Evolutionary conservation across 2,113 vertebrate genomes (phyloP), one percentile per base, ranked within the genome.

Genomic region (Tychaedon coryphoeus): DNA sequence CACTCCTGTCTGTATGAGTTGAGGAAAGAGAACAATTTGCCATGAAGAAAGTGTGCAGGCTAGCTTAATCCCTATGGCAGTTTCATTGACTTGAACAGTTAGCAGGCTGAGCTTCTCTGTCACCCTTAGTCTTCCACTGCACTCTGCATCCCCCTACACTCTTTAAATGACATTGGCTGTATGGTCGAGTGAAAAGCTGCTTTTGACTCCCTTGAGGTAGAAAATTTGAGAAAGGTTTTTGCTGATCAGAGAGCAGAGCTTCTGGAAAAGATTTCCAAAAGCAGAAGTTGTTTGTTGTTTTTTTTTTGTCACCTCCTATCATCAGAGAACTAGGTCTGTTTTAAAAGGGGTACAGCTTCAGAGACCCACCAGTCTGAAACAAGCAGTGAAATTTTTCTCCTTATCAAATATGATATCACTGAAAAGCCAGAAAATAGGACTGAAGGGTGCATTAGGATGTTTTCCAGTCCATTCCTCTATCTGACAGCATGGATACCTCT

Each of bases 401-500:
- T 76, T 73, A 33, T 73, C 42, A 72, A 48, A 19, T 64, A 45
- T 5, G 8, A 1, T 67, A 40, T 5, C 48, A 75, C 40, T 42
- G 45, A 76, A 66, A 86, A 72, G 25, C 69, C 66, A 73, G n/a
- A 72, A 76, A 69, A 62, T 1, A 50, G 26, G 48, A 45, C 43
- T 54, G 66, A 70, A 79, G 33, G 71, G 28, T 50, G 28, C 34
- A 54, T 2, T 50, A 64, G 7, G 10, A 34, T 62, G 19, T 22
- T 18, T 38, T 69, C 34, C 58, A 88, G 38, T 51, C 66, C 53
- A 42, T 64, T 17, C 29, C 29, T 73, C 58, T 79, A 11, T 4
- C n/a, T 0, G 0, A 42, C 0, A 70, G 28, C 45, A 40, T 10
- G 25, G 9, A 10, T 71, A 19, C 10, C 9, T 69, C 40, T 75